Evolutionary conservation across 92 coral and sea anemone species (phyloP), one percentile per base, ranked within the genome.

Genomic region (Muricea muricata): DNA sequence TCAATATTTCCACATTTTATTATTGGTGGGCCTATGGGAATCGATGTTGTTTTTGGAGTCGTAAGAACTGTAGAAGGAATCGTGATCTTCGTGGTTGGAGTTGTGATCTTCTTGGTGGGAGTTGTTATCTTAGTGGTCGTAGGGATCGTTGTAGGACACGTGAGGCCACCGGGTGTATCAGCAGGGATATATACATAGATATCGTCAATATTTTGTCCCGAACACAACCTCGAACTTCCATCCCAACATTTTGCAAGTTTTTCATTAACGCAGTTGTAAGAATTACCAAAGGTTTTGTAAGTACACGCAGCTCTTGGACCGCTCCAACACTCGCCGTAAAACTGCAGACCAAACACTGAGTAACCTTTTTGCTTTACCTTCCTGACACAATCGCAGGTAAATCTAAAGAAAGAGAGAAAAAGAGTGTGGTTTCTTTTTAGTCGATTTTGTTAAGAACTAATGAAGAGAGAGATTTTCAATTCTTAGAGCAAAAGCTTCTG

Each of bases 281-380:
- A 13, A 55, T 39, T 33, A 3, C 70, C 68, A 57, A 54, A 77
- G 21, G 54, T 77, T n/a, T 77, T 54, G 70, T 77, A 77, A 12
- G 82, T 50, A 34, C 82, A 77, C 1, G 66, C 82, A 54, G 35
- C 69, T 77, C 33, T 31, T 3, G 70, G 82, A 11, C 82, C 82
- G 20, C 69, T 54, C 82, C 82, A 77, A 17, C 82, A 77, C 39
- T 77, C 82, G 45, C 48, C 82, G 17, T 77, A 77, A 23, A 31
- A 77, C 70, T 56, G 82, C 0, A 77, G 30, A 34, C 82, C 82
- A 57, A 77, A 77, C 1, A 77, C 70, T 41, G 82, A 77, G 70
- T 77, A 77, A 15, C 82, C 82, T 33, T 54, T 54, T 41, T 34
- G n/a, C 21, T 30, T 77, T 18, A 77, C 54, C 28, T 77, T 54